Evolutionary conservation across 2,113 vertebrate genomes (phyloP).

Genomic region (Cyprinodon variegatus): DNA sequence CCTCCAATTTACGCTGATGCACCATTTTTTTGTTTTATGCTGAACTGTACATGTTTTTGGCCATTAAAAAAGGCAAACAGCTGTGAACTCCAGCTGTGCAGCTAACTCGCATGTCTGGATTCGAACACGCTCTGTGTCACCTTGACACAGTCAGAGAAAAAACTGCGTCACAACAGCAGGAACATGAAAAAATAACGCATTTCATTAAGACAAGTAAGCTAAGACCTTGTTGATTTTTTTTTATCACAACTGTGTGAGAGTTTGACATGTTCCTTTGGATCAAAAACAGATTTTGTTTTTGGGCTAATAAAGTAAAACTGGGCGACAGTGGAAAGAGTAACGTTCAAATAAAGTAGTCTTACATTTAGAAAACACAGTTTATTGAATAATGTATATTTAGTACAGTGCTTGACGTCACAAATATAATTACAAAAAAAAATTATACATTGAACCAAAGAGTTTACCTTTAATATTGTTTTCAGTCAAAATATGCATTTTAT

Average conservation of each 20-base stretch:
- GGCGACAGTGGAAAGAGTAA: neutral
- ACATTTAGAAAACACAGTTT: conserved; percentile 44
- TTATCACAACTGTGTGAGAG: conserved; percentile 34
- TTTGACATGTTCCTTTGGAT: conserved; percentile 18
- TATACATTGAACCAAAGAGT: conserved; percentile 43
- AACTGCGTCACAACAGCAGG: conserved; percentile 23
- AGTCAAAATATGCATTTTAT: conserved; percentile 27
- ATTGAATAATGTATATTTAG: conserved; percentile 54
- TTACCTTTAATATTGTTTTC: conserved; percentile 10
- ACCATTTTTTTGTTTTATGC: neutral
- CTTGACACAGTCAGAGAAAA: conserved; percentile 28
- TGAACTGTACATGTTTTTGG: no score
- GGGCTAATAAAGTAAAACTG: neutral
- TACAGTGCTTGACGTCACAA: conserved; percentile 51
- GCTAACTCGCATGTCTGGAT: neutral
- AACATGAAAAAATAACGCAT: conserved; percentile 13
- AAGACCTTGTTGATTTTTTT: conserved; percentile 1
- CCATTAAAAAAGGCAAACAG: neutral
- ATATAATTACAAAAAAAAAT: conserved; percentile 43
- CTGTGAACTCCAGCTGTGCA: neutral
- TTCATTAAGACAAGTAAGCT: conserved; percentile 11
- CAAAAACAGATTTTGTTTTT: conserved; percentile 16
- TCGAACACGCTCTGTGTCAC: conserved; percentile 31
- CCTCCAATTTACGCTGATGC: neutral
- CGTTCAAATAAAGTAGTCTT: neutral